phyloP scores from a whole-genome alignment of 2,888 invertebrate genomes.

The Nezara viridula region DNA sequence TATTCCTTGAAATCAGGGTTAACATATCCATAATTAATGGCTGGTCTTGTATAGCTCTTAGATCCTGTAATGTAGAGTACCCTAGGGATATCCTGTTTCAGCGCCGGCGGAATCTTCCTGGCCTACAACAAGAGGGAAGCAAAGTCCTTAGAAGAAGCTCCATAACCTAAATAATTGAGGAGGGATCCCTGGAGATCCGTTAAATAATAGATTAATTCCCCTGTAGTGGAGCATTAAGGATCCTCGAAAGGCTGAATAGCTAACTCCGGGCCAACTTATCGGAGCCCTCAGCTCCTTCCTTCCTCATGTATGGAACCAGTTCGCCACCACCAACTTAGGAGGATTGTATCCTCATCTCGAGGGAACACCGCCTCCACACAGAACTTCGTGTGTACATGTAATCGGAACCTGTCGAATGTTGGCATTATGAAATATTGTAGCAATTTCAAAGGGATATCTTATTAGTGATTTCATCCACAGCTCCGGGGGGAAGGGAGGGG shows the following conservation, averaged over 20 bases:
- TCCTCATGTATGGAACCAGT: background rate
- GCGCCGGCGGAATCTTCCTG: background rate
- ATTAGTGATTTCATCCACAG: too few relatives aligned
- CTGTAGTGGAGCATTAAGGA: conserved; percentile 38
- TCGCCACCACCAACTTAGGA: background rate
- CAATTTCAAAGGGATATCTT: too few relatives aligned
- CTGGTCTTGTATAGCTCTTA: background rate
- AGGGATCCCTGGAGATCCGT: conserved; percentile 30
- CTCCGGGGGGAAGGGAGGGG: too few relatives aligned
- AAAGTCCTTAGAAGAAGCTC: conserved; percentile 25
- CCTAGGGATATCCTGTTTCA: background rate
- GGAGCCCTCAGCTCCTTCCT: background rate
- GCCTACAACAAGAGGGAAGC: background rate
- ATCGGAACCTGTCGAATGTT: too few relatives aligned
- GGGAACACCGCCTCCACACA: background rate
- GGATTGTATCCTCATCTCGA: background rate
- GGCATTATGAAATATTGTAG: background rate
- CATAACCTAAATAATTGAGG: conserved; percentile 36
- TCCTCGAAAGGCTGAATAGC: conserved; percentile 26
- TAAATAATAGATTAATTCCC: conserved; percentile 48
- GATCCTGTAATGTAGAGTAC: background rate
- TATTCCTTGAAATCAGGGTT: background rate
- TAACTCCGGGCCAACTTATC: conserved; percentile 15
- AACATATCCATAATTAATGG: background rate
- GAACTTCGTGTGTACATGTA: background rate